Percentiles rank a stretch among this genome's conserved stretches.
Evolutionary conservation across 2,888 invertebrate species (phyloP).

Genomic region (Phengaris alcon): DNA sequence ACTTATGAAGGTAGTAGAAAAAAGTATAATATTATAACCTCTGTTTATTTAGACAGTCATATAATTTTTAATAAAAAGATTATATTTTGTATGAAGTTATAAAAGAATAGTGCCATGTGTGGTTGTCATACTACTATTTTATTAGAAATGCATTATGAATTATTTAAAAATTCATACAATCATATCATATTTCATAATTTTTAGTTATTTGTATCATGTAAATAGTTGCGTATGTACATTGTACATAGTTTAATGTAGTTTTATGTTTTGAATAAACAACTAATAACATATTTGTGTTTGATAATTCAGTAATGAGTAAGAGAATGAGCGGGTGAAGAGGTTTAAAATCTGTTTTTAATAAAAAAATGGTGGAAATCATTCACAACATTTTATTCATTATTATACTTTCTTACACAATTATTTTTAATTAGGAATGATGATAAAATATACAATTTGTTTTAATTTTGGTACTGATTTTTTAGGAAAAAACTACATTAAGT

Average conservation of each 20-base stretch:
- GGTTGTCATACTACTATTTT: neutral
- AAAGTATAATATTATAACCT: too few relatives aligned
- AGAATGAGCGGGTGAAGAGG: neutral
- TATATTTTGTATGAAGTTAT: neutral
- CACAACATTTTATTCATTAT: constrained; percentile 59
- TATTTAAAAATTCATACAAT: too few relatives aligned
- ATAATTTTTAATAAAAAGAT: neutral
- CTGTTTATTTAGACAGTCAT: too few relatives aligned
- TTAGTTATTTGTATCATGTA: constrained; percentile 6
- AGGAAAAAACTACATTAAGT: neutral
- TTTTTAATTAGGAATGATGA: constrained; percentile 25
- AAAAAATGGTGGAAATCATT: constrained; percentile 40
- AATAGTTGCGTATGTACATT: constrained; percentile 9
- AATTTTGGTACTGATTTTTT: constrained; percentile 8
- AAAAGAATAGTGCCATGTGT: neutral
- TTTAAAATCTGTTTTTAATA: neutral
- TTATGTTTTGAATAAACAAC: constrained; percentile 20
- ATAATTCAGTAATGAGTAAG: too few relatives aligned
- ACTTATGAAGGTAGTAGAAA: too few relatives aligned
- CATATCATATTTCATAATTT: too few relatives aligned
- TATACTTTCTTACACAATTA: constrained; percentile 50
- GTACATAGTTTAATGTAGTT: constrained; percentile 17
- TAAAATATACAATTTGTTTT: neutral
- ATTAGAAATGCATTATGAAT: too few relatives aligned
- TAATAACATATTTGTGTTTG: constrained; percentile 7